A percentile compares a stretch with the other conserved stretches of the same genome.
Conservation (phyloP, 2,797 vertebrate genomes). For the Taenioides sp. region DNA sequence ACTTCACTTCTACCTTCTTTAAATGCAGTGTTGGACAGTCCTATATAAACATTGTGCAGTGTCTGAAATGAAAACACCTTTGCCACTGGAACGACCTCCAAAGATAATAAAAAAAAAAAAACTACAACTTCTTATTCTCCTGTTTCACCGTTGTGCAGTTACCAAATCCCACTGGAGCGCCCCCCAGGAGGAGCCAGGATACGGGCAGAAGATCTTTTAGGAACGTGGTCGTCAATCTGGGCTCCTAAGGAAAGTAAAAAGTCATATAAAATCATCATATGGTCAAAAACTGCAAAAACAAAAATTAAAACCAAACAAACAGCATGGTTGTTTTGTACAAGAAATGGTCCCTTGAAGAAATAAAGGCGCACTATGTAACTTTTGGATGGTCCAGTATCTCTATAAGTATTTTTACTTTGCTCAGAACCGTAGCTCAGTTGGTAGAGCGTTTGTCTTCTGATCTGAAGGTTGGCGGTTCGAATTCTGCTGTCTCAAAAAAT, state of each 20-base stretch:
- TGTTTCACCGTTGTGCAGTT: constrained; percentile 42
- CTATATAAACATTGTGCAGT: constrained; percentile 40
- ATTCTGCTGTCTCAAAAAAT: no score
- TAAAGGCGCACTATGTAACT: no score
- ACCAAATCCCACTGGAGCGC: constrained; percentile 95
- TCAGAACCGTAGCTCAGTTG: no score
- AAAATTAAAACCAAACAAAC: no score
- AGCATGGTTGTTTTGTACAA: no score
- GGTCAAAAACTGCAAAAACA: neutral
- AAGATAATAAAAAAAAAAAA: constrained; percentile 47
- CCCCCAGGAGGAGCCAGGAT: constrained; percentile 94
- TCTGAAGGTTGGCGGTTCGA: no score
- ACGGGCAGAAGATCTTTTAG: constrained; percentile 93
- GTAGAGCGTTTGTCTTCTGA: no score
- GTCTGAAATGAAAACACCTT: constrained; percentile 47
- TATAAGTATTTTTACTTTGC: no score
- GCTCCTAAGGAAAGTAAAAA: constrained; percentile 74
- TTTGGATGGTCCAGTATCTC: no score
- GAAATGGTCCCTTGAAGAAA: no score
- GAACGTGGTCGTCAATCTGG: constrained; percentile 92
- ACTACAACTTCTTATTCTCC: constrained; percentile 31
- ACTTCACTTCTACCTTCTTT: constrained; percentile 31
- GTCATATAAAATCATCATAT: neutral
- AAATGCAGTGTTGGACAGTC: constrained; percentile 32
- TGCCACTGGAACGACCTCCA: constrained; percentile 40